Evolutionary conservation across 92 coral and sea anemone genomes (phyloP).

Genomic region (Anthopleura xanthogrammica): DNA sequence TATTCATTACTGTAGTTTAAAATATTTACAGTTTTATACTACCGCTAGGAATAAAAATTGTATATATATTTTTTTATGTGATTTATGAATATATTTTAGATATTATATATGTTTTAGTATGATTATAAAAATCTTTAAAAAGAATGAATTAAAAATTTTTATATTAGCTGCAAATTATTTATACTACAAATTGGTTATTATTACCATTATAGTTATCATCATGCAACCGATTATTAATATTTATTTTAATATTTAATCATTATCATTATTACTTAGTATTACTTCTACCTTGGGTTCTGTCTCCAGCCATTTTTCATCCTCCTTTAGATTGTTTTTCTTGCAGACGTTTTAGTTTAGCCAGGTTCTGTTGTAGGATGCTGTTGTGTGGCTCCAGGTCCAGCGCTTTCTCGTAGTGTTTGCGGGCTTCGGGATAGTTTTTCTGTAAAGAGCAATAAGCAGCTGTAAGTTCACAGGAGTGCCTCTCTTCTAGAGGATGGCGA

Average conservation of each 20-base stretch:
- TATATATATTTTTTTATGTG: background rate
- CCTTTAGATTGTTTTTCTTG: conserved; percentile 30
- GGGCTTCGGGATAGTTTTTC: conserved; percentile 59
- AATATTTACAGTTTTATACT: background rate
- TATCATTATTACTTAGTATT: background rate
- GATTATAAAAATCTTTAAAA: background rate
- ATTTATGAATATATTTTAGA: background rate
- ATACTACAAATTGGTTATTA: background rate
- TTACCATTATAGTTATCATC: background rate
- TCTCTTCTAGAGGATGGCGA: too few relatives aligned
- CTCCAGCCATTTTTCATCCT: background rate
- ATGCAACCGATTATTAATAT: too few relatives aligned
- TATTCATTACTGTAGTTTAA: background rate
- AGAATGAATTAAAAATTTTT: background rate
- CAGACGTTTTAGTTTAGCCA: conserved; percentile 62
- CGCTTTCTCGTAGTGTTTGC: conserved; percentile 70
- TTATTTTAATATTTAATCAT: background rate
- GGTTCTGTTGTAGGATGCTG: conserved; percentile 54
- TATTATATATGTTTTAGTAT: background rate
- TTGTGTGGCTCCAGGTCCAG: conserved; percentile 67
- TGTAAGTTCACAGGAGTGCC: too few relatives aligned
- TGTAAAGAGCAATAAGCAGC: conserved; percentile 1
- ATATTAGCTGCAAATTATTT: background rate
- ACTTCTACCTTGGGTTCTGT: background rate
- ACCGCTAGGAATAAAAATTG: background rate